A percentile compares a stretch with the other conserved stretches of the same genome.
Conservation (phyloP, 2,888 invertebrate genomes). For the Nectonema munidae region DNA sequence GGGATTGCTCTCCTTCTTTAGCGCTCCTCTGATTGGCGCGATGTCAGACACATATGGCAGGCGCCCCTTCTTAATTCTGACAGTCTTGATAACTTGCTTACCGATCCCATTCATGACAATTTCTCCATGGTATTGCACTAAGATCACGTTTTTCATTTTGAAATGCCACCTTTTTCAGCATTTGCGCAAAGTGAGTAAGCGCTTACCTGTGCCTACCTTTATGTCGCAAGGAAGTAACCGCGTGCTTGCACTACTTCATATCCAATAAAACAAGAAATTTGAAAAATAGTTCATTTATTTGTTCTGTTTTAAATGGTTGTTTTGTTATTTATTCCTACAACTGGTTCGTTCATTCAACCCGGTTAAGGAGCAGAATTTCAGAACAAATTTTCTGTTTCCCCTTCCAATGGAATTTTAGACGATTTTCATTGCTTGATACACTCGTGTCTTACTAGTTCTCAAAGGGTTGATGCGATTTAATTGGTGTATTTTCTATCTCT, state of each 20-base stretch:
- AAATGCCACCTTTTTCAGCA: background rate
- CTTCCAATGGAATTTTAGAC: too few species aligned
- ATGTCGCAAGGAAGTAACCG: too few species aligned
- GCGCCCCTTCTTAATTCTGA: slow-evolving; percentile 77
- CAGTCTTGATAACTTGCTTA: slow-evolving; percentile 88
- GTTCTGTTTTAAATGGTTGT: background rate
- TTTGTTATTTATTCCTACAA: too few species aligned
- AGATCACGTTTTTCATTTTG: too few species aligned
- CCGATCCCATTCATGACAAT: slow-evolving; percentile 95
- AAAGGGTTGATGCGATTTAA: too few species aligned
- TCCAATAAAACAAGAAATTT: slow-evolving; percentile 2
- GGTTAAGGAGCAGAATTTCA: too few species aligned
- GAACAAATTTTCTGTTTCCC: too few species aligned
- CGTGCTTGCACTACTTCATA: too few species aligned
- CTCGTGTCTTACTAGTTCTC: too few species aligned
- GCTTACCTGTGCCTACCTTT: background rate
- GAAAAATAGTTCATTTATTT: background rate
- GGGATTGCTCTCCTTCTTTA: slow-evolving; percentile 79
- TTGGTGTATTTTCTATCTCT: too few species aligned
- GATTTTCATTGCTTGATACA: too few species aligned
- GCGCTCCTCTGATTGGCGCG: slow-evolving; percentile 80
- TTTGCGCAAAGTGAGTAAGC: background rate
- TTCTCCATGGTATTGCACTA: slow-evolving; percentile 79
- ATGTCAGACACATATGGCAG: slow-evolving; percentile 91
- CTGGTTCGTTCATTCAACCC: too few species aligned